These are phyloP conservation scores for Cactoblastis cactorum DNA, from an alignment of 2,888 invertebrate species.

Conservation along the genomic window DNA sequence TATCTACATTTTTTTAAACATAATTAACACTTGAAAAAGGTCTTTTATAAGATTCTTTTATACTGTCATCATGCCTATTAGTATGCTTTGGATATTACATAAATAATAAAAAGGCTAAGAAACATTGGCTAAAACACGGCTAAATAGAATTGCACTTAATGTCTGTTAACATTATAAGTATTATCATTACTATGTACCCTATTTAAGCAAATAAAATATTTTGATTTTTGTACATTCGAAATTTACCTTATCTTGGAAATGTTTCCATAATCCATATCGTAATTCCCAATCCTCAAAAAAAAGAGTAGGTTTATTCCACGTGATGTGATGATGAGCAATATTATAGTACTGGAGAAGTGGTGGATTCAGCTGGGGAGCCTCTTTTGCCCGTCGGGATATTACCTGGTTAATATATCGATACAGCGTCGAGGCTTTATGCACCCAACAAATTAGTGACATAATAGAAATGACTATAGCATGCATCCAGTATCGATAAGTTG, in stretches of 20 bases:
- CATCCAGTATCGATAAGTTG: slow-evolving; percentile 67
- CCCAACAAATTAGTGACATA: slow-evolving; percentile 81
- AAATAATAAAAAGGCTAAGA: too few species aligned
- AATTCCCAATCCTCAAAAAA: slow-evolving; percentile 84
- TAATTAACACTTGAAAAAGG: too few species aligned
- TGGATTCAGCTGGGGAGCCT: slow-evolving; percentile 82
- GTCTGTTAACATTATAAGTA: too few species aligned
- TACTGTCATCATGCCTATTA: too few species aligned
- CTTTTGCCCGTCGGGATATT: slow-evolving; percentile 75
- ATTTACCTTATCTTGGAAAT: slow-evolving; percentile 53
- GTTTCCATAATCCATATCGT: slow-evolving; percentile 82
- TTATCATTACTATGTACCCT: too few species aligned
- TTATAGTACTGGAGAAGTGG: slow-evolving; percentile 75
- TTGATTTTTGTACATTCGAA: too few species aligned
- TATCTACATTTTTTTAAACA: too few species aligned
- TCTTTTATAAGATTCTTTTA: too few species aligned
- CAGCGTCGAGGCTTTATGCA: slow-evolving; percentile 77
- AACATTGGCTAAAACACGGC: too few species aligned
- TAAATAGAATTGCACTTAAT: too few species aligned
- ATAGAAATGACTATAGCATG: slow-evolving; percentile 80
- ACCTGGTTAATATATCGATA: slow-evolving; percentile 79
- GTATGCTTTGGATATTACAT: too few species aligned
- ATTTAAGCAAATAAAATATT: too few species aligned
- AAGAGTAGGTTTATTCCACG: slow-evolving; percentile 80
- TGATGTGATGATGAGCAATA: slow-evolving; percentile 75